Evolutionary conservation across 2,113 vertebrate species (phyloP).

Genomic region (Trematomus loennbergii): DNA sequence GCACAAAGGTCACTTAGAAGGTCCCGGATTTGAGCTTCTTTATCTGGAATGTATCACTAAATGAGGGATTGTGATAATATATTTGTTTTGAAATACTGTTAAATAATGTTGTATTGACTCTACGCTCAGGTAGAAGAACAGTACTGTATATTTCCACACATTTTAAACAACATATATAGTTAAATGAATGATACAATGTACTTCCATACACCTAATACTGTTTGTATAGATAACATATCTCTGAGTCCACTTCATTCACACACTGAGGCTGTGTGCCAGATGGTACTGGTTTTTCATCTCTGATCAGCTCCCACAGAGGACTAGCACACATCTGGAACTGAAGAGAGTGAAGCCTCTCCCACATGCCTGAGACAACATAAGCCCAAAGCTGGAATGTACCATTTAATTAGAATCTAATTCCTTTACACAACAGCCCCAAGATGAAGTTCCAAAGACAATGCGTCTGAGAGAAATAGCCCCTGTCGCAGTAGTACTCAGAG

Average conservation of each 20-base stretch:
- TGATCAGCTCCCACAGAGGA: conserved; percentile 10
- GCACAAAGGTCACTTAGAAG: conserved; percentile 8
- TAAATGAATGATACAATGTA: not conserved
- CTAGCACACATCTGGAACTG: conserved; percentile 34
- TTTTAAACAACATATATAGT: too few relatives aligned
- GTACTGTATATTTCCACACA: not conserved
- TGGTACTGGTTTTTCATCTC: conserved; percentile 22
- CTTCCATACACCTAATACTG: not conserved
- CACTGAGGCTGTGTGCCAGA: conserved; percentile 8
- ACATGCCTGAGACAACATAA: conserved; percentile 12
- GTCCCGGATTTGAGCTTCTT: conserved; percentile 17
- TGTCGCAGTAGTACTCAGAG: not conserved
- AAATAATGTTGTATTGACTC: not conserved
- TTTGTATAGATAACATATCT: not conserved
- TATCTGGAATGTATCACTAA: conserved; percentile 13
- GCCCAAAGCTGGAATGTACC: not conserved
- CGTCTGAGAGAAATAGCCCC: not conserved
- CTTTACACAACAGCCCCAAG: conserved; percentile 1
- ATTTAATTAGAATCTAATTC: conserved; percentile 17
- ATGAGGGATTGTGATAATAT: not conserved
- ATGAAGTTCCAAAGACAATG: not conserved
- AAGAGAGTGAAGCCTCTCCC: not conserved
- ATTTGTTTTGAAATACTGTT: not conserved
- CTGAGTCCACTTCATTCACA: conserved; percentile 9
- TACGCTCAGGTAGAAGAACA: rapidly evolving